Evolutionary conservation across 2,888 invertebrate genomes (phyloP), one percentile per base, ranked within the genome.

Genomic region (Prostheceraeus crozeri): DNA sequence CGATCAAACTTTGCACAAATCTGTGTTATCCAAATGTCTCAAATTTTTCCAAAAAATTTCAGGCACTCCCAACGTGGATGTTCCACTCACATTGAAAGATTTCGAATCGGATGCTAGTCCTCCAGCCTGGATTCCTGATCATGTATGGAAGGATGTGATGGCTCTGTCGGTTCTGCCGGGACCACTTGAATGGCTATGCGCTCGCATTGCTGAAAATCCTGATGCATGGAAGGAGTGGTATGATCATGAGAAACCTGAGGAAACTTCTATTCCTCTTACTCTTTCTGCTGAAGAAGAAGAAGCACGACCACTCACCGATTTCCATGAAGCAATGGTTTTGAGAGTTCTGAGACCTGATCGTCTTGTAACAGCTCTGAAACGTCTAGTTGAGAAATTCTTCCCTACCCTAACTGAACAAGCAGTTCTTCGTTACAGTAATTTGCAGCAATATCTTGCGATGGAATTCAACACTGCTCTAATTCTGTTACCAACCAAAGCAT

Each of bases 121-220:
- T 2, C 75, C 75, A 3, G 56, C 60, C 1, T 75, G 73, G 73
- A 60, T 75, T 51, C 70, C 72, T 6, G 62, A 65, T 60, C 71
- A 72, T 65, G 70, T 70, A 57, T 75, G 74, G 74, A 72, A 75
- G 57, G 72, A 75, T 63, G 68, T 75, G 35, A 54, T 75, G 63
- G 73, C 73, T 2, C 64, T 75, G 35, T 74, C 74, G 23, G 71
- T 73, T 27, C 67, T 75, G 14, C 73, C 72, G 2, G 74, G 75
- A 3, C 68, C 72, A 8, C 67, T 75, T 23, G 73, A 75, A 63
- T 69, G 69, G 36, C 63, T 74, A 3, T 74, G 75, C 65, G 70
- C 70, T 3, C 67, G 70, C 60, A 67, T 75, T 52, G 71, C 72
- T 3, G 62, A 67, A 57, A 67, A 71, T 63, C 56, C 68, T 1